Evolutionary conservation across 2,113 vertebrate genomes (phyloP).

Genomic region (Callithrix jacchus): DNA sequence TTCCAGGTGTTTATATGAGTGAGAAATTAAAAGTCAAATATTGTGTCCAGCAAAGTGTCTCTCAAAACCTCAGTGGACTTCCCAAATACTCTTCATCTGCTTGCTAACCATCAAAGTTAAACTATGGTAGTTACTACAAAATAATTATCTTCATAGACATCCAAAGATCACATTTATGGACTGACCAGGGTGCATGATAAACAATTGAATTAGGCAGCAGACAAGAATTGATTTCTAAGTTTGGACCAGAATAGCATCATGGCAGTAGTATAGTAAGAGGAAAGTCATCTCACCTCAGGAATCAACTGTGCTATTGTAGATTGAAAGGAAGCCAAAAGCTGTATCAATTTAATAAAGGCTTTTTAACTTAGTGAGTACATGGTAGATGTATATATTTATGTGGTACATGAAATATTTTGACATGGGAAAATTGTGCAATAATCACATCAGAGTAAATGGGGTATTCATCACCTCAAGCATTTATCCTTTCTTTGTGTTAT

Average conservation of each 20-base stretch:
- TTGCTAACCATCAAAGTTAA: neutral
- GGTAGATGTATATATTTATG: no score
- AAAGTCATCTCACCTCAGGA: neutral
- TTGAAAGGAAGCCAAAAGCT: neutral
- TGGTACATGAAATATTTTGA: no score
- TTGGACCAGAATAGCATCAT: neutral
- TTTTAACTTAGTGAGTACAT: no score
- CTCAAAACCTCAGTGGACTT: neutral
- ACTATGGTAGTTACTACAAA: neutral
- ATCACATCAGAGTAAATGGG: no score
- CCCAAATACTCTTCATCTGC: neutral
- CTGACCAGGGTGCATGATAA: neutral
- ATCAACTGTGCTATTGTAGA: neutral
- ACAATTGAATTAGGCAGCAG: neutral
- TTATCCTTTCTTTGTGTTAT: no score
- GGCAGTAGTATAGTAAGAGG: rapidly evolving
- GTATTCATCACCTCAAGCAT: no score
- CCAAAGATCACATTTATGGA: neutral
- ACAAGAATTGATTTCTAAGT: neutral
- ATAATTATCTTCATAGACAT: neutral
- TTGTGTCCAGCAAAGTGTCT: neutral
- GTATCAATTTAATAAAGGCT: no score
- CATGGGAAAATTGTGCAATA: no score
- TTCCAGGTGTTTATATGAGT: neutral
- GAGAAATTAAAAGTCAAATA: neutral